A percentile compares a stretch with the other conserved stretches of the same genome.
Conservation (phyloP, 2,113 vertebrate species). For the Phalacrocorax aristotelis region DNA sequence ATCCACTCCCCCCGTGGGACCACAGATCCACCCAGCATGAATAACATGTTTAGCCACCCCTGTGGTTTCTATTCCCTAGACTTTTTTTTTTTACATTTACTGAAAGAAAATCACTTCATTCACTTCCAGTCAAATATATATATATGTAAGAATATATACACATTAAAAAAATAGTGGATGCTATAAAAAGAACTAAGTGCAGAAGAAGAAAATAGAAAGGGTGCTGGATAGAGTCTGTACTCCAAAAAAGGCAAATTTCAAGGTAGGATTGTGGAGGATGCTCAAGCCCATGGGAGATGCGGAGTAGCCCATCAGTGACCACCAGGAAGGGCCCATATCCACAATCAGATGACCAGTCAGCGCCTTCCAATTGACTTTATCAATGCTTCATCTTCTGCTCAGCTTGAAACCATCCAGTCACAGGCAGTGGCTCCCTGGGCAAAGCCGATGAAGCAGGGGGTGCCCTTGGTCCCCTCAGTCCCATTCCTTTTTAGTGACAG, state of each 20-base stretch:
- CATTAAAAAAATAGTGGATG: background rate
- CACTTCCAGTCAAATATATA: background rate
- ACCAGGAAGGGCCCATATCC: background rate
- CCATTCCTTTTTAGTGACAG: background rate
- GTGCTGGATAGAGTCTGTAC: background rate
- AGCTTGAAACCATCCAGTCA: background rate
- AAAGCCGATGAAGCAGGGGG: background rate
- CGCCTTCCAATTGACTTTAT: background rate
- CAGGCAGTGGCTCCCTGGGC: background rate
- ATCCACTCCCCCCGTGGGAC: background rate
- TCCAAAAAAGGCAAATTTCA: background rate
- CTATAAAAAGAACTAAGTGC: background rate
- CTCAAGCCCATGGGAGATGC: background rate
- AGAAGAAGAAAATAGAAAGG: background rate
- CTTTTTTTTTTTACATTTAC: slow-evolving; percentile 27
- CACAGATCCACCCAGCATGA: slow-evolving; percentile 32
- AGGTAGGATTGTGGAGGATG: background rate
- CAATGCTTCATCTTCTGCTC: background rate
- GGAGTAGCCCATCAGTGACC: background rate
- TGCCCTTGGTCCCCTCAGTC: background rate
- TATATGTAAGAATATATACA: background rate
- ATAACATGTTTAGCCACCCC: background rate
- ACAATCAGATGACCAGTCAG: background rate
- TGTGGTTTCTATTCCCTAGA: slow-evolving; percentile 5
- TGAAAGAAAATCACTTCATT: background rate